A percentile compares a stretch with the other conserved stretches of the same genome.
phyloP scores from a whole-genome alignment of 2,113 vertebrate genomes.

The Macaca mulatta region DNA sequence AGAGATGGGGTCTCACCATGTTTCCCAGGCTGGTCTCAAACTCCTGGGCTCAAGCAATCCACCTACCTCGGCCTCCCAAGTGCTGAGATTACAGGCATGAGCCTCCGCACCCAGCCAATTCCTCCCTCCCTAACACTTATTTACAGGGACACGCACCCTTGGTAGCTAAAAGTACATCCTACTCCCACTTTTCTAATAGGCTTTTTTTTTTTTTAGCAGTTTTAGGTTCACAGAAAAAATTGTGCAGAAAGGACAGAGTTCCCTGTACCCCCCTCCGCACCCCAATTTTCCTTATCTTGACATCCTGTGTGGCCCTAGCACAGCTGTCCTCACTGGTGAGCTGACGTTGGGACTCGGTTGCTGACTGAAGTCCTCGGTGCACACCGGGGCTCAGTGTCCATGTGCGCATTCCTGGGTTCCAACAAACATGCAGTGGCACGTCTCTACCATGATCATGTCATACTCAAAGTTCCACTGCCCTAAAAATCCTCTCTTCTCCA shows the following conservation, averaged over 20 bases:
- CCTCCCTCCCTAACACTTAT: not conserved
- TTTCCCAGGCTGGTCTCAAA: no score
- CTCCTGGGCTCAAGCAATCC: no score
- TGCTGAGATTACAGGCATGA: no score
- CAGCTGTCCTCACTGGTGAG: not conserved
- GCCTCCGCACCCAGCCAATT: no score
- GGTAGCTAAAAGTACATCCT: not conserved
- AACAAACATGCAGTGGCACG: not conserved
- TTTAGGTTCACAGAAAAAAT: not conserved
- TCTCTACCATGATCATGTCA: not conserved
- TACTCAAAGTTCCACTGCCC: not conserved
- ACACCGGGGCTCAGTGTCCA: not conserved
- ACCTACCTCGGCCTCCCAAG: fast-evolving
- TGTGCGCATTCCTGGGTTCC: not conserved
- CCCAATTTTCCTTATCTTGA: not conserved
- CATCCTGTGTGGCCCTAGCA: not conserved
- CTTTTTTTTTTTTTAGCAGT: not conserved
- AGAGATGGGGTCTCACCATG: no score
- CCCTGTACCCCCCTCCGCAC: fast-evolving
- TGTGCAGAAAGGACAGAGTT: not conserved
- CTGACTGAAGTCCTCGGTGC: not conserved
- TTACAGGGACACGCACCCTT: not conserved
- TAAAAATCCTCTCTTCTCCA: not conserved
- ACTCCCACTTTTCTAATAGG: not conserved
- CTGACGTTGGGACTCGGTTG: fast-evolving